phyloP scores from a whole-genome alignment of 2,888 invertebrate species.

The Tiphia femorata region DNA sequence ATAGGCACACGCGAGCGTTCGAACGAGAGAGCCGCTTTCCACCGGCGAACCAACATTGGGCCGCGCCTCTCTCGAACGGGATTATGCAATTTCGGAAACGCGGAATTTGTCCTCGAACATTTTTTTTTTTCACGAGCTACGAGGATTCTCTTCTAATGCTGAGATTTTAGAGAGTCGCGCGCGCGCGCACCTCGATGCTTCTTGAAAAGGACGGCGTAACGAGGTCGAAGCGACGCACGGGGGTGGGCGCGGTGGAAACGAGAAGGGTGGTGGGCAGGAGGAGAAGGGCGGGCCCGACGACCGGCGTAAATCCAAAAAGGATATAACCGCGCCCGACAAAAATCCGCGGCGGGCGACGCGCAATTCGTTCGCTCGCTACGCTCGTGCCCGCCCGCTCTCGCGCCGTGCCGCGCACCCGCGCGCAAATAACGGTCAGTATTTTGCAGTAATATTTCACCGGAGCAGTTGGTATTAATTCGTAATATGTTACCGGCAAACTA shows the following conservation, averaged over 20 bases:
- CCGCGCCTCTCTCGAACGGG: no score
- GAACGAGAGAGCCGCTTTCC: no score
- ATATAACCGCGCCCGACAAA: constrained; percentile 17
- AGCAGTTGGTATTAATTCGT: constrained; percentile 70
- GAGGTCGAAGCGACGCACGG: no score
- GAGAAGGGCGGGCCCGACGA: background rate
- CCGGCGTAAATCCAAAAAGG: background rate
- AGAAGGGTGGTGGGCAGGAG: background rate
- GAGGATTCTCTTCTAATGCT: no score
- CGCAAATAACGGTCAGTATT: constrained; percentile 69
- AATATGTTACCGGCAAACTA: constrained; percentile 69
- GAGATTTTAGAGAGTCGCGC: no score
- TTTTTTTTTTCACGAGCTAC: no score
- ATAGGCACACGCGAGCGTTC: no score
- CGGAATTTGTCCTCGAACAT: no score
- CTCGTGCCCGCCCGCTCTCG: constrained; percentile 8
- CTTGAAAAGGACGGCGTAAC: no score
- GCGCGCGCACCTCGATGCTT: no score
- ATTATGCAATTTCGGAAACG: no score
- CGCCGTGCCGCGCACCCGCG: constrained; percentile 38
- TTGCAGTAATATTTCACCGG: constrained; percentile 69
- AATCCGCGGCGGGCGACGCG: constrained; percentile 31
- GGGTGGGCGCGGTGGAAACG: background rate
- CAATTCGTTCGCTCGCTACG: constrained; percentile 31
- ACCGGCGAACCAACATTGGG: no score